Percentiles rank a stretch among this genome's conserved stretches.
phyloP scores from a whole-genome alignment of 1,140 invertebrate genomes.

The Leptinotarsa texana region DNA sequence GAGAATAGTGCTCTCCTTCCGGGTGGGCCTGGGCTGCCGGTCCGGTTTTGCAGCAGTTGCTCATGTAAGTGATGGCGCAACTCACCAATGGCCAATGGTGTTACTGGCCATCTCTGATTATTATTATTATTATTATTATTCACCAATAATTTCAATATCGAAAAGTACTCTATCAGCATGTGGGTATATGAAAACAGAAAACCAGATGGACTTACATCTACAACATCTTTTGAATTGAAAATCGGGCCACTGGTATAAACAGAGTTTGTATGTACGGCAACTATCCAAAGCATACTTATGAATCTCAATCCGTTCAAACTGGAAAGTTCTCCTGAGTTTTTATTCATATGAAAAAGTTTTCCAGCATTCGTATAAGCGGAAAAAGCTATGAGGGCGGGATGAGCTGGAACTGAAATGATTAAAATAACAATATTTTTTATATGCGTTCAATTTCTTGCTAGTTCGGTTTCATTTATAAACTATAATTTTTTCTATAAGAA shows the following conservation, averaged over 20 bases:
- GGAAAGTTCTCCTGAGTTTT: conserved; percentile 47
- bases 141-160: no score
- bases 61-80: no score
- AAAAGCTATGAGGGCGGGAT: conserved; percentile 28
- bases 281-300: conserved; percentile 62
- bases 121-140: no score
- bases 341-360: conserved; percentile 35
- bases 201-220: conserved; percentile 30
- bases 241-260: conserved; percentile 33
- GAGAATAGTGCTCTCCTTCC: no score
- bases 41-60: no score
- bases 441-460: no score
- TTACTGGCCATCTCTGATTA: no score
- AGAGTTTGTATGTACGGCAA: conserved; percentile 56
- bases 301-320: conserved; percentile 61
- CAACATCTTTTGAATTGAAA: conserved; percentile 33
- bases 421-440: not conserved
- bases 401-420: not conserved
- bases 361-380: conserved; percentile 40
- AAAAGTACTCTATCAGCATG: no score
- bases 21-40: no score
- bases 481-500: no score
- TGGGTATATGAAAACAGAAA: not conserved
- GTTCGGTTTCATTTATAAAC: no score
- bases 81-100: no score